These are phyloP conservation scores for Mixornis gularis DNA, from an alignment of 2,113 vertebrate species.

Conservation along the genomic window DNA sequence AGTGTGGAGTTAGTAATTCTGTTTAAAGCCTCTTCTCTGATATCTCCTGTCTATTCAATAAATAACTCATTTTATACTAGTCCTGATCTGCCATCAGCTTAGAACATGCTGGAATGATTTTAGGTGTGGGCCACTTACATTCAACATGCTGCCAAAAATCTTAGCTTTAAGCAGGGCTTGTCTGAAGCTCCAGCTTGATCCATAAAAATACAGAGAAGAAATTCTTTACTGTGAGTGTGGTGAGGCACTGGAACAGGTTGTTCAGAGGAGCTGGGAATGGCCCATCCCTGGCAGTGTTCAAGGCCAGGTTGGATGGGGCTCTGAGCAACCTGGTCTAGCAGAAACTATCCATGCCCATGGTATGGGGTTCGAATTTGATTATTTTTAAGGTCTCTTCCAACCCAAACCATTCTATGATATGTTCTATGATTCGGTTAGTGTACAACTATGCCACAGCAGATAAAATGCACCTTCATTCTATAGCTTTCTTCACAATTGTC, in stretches of 20 bases:
- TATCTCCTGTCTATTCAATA: neutral
- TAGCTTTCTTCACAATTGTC: neutral
- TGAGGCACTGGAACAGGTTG: neutral
- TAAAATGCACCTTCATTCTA: neutral
- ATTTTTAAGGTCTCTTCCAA: neutral
- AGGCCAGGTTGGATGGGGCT: neutral
- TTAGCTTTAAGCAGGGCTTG: neutral
- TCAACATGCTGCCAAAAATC: neutral
- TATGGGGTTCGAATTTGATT: neutral
- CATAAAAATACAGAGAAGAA: neutral
- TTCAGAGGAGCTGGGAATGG: neutral
- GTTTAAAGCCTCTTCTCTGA: neutral
- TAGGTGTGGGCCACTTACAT: neutral
- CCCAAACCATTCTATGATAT: neutral
- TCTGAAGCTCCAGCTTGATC: neutral
- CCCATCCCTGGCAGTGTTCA: neutral
- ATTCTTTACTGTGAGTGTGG: neutral
- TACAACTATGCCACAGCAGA: neutral
- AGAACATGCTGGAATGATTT: neutral
- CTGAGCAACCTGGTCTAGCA: neutral
- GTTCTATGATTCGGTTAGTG: neutral
- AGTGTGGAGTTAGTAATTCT: neutral
- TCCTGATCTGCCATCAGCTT: neutral
- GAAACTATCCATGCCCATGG: rapidly evolving
- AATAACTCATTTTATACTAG: neutral